Conservation (phyloP, 2,797 vertebrate genomes). For the Salarias fasciatus region DNA sequence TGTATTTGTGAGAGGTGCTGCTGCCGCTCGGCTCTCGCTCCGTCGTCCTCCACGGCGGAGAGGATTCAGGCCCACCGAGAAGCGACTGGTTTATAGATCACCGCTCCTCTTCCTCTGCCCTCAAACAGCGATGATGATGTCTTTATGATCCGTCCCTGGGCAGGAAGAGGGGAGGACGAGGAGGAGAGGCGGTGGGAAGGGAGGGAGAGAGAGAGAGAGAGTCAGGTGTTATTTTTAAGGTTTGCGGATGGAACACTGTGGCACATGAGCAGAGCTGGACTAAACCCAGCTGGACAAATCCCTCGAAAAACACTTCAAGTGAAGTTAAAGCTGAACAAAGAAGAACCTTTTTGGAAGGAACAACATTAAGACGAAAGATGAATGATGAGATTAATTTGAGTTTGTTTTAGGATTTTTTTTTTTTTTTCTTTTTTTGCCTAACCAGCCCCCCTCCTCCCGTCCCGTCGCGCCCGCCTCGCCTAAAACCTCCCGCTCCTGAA, state of each 20-base stretch:
- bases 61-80: constrained; percentile 23
- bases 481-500: constrained; percentile 62
- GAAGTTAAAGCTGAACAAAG: constrained; percentile 18
- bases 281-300: constrained; percentile 64
- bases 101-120: constrained; percentile 44
- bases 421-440: background rate
- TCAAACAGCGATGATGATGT: constrained; percentile 57
- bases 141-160: constrained; percentile 64
- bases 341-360: background rate
- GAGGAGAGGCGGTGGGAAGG: constrained; percentile 14
- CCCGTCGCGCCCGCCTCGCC: constrained; percentile 5
- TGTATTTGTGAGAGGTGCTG: background rate
- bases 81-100: constrained; percentile 47
- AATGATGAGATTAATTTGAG: constrained; percentile 18
- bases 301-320: constrained; percentile 19
- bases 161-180: constrained; percentile 23
- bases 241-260: constrained; percentile 53
- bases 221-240: constrained; percentile 48
- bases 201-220: constrained; percentile 6
- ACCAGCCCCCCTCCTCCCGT: background rate
- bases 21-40: constrained; percentile 5
- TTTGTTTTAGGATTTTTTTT: constrained; percentile 7
- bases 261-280: constrained; percentile 59
- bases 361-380: constrained; percentile 16
- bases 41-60: constrained; percentile 24